A percentile compares a stretch with the other conserved stretches of the same genome.
These are phyloP conservation scores for Percopsis transmontana DNA, from an alignment of 2,113 vertebrate genomes.

Conservation along the genomic window DNA sequence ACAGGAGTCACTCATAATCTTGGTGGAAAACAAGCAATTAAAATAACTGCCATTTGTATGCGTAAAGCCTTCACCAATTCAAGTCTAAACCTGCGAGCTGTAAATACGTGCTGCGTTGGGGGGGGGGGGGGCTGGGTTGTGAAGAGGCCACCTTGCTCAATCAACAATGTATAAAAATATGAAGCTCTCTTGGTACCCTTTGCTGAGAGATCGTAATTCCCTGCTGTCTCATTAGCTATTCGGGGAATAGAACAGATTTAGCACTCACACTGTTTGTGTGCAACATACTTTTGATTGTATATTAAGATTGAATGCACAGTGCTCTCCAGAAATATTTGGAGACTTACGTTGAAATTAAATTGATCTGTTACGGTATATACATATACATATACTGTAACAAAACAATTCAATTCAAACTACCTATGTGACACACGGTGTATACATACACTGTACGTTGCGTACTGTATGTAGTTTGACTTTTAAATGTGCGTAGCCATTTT, in stretches of 20 bases:
- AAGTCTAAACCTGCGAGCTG: conserved; percentile 12
- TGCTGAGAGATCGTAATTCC: conserved; percentile 56
- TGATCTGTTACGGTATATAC: no score
- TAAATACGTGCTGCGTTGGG: conserved; percentile 29
- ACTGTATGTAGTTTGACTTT: no score
- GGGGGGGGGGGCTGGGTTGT: conserved; percentile 32
- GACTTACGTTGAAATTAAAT: no score
- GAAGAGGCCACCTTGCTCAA: conserved; percentile 23
- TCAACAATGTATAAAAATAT: conserved; percentile 10
- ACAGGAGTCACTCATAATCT: conserved; percentile 44
- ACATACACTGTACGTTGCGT: no score
- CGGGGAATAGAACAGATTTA: conserved; percentile 59
- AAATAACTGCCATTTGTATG: conserved; percentile 56
- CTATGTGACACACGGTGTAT: no score
- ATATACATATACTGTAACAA: no score
- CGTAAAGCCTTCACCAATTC: conserved; percentile 49
- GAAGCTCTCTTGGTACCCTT: conserved; percentile 19
- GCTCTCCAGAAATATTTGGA: no score
- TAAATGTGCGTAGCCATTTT: no score
- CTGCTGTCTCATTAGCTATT: conserved; percentile 61
- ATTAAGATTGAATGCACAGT: no score
- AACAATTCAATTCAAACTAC: no score
- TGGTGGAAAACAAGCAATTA: conserved; percentile 63
- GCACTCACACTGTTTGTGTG: conserved; percentile 51
- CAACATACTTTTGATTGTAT: background rate